phyloP scores from a whole-genome alignment of 1,140 invertebrate genomes.

The Drosophila nigromelanica region DNA sequence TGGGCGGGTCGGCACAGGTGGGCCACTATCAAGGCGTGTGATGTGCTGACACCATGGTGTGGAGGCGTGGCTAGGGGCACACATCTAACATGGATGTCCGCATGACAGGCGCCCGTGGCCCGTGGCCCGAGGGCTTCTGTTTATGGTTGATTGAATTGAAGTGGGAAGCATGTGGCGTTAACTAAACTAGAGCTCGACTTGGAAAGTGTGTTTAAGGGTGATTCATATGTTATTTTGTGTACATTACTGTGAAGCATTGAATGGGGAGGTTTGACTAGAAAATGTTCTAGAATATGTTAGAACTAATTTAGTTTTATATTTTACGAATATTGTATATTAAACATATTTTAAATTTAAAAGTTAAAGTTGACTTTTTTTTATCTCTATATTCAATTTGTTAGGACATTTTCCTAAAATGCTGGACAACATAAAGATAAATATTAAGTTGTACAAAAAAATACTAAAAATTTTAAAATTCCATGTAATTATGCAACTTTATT shows the following conservation, averaged over 20 bases:
- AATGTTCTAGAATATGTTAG: neutral
- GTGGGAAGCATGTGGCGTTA: constrained; percentile 27
- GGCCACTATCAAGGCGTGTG: constrained; percentile 23
- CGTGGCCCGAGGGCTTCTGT: constrained; percentile 35
- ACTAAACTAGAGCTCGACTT: constrained; percentile 21
- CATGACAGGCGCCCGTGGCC: constrained; percentile 44
- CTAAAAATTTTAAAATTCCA: too few species aligned
- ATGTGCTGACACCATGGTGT: constrained; percentile 61
- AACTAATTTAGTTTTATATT: neutral
- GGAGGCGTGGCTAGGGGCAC: constrained; percentile 42
- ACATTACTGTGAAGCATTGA: neutral
- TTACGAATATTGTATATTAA: neutral
- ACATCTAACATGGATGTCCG: constrained; percentile 41
- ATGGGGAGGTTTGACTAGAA: neutral
- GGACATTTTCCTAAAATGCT: too few species aligned
- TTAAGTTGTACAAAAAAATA: too few species aligned
- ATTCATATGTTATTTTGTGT: constrained; percentile 12
- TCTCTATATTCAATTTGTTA: too few species aligned
- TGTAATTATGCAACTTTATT: too few species aligned
- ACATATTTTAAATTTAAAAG: neutral
- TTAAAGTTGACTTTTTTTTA: too few species aligned
- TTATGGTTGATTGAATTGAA: constrained; percentile 74
- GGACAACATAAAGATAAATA: too few species aligned
- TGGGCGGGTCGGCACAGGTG: constrained; percentile 44
- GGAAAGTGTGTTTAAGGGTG: constrained; percentile 12